A percentile compares a stretch with the other conserved stretches of the same genome.
Evolutionary conservation across 2,113 vertebrate species (phyloP).

Genomic region (Oenanthe melanoleuca): DNA sequence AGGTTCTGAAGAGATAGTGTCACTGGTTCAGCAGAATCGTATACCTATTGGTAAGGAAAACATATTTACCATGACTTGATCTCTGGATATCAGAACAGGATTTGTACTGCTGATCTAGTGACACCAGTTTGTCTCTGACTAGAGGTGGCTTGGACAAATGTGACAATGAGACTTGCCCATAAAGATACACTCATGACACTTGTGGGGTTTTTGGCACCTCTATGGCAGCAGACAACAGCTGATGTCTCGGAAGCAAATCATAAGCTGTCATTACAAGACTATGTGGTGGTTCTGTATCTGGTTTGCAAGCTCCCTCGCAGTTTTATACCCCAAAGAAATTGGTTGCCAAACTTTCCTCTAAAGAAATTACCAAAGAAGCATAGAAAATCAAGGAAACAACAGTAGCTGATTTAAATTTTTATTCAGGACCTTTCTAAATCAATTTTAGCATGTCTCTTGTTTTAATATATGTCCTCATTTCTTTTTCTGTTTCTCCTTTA

Average conservation of each 20-base stretch:
- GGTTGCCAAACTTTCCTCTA: background rate
- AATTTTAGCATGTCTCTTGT: background rate
- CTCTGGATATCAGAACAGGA: background rate
- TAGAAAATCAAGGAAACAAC: background rate
- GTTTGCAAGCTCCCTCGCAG: background rate
- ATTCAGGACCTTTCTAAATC: background rate
- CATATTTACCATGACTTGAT: background rate
- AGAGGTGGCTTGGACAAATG: background rate
- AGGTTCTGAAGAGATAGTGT: constrained; percentile 82
- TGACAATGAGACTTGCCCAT: background rate
- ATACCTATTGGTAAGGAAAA: constrained; percentile 87
- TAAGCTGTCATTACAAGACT: background rate
- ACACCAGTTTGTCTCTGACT: background rate
- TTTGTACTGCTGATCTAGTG: background rate
- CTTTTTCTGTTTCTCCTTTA: constrained; percentile 39
- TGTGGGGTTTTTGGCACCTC: background rate
- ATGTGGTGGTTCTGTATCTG: background rate
- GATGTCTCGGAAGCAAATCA: background rate
- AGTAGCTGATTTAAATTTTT: background rate
- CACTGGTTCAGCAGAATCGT: constrained; percentile 80
- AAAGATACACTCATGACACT: background rate
- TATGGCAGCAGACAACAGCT: background rate
- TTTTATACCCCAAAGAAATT: background rate
- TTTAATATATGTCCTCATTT: background rate
- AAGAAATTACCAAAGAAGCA: background rate